phyloP scores from a whole-genome alignment of 2,888 invertebrate species.

The Eristalis intricaria region DNA sequence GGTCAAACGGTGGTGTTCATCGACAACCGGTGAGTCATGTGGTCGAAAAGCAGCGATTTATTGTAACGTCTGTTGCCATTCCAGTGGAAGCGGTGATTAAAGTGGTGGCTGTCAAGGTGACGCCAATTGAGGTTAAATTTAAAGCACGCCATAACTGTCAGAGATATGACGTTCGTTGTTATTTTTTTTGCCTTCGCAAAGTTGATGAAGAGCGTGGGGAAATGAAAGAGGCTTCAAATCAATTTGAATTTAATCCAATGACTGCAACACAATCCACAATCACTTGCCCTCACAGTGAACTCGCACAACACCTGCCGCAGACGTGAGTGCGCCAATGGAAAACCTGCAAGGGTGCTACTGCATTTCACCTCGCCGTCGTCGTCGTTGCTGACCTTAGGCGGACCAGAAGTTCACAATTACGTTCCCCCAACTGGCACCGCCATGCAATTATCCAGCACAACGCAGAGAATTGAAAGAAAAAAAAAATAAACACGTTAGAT shows the following conservation, averaged over 20 bases:
- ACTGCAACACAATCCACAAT: not conserved
- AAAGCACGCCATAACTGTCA: not conserved
- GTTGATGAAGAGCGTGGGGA: too few species aligned
- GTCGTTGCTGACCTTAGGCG: not conserved
- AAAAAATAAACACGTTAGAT: constrained; percentile 4
- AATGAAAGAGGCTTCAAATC: too few species aligned
- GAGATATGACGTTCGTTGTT: not conserved
- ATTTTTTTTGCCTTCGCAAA: not conserved
- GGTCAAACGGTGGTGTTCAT: not conserved
- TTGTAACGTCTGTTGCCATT: not conserved
- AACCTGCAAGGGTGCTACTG: not conserved
- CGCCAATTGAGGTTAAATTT: not conserved
- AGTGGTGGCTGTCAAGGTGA: not conserved
- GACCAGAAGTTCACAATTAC: not conserved
- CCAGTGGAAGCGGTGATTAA: not conserved
- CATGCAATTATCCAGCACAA: not conserved
- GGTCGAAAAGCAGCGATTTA: not conserved
- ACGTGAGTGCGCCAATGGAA: not conserved
- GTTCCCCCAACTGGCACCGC: constrained; percentile 21
- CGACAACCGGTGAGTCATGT: not conserved
- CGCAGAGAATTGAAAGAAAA: not conserved
- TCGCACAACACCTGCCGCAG: not conserved
- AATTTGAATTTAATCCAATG: too few species aligned
- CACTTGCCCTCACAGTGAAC: not conserved
- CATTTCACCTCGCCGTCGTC: not conserved